Base-by-base conservation (phyloP, 2,888 invertebrate genomes). In the Crioceris asparagi region DNA sequence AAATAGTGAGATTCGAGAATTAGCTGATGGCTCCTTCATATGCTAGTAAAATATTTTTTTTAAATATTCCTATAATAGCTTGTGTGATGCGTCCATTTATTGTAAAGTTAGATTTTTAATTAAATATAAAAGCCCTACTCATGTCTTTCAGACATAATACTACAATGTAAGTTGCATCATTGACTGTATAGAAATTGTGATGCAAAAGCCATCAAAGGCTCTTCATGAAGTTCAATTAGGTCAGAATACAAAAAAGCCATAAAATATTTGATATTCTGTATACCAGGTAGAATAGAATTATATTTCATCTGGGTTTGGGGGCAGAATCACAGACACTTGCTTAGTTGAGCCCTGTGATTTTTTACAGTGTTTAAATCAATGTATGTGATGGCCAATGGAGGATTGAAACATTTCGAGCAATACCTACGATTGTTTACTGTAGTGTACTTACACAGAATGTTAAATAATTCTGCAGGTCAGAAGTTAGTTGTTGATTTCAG, bases 181-280 rank as follows among this genome's bases (percentile, higher is more conserved):
- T 29, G 39, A 45, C 32, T 43, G 43, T 23, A 29, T 43, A n/a
- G 45, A 41, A 29, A 45, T 41, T 19, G 29, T 39, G 12, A 36
- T 43, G 15, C 17, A 43, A 39, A 45, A 43, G 17, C 41, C 45
- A 12, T 35, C 35, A 11, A 30, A 40, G 7, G 31, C 46, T 6
- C 10, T 39, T 0, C 12, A 42, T 10, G 40, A 46, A 35, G 14
- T 44, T 16, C 31, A 3, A 40, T 38, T 12, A 45, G 44, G 43
- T 43, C 43, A 17, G 31, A 45, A 6, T 36, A 41, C 12, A 44
- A 44, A 32, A 41, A 41, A 23, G 16, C 39, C 8, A 17, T 45
- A 10, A 44, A 44, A 27, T 39, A 41, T 8, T 35, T 42, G 21
- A 31, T 36, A 23, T 21, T n/a, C 15, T 31, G n/a, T 23, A 21